Evolutionary conservation across 2,797 vertebrate genomes (phyloP), one percentile per base, ranked within the genome.

Genomic region (Pseudomugil tenellus): DNA sequence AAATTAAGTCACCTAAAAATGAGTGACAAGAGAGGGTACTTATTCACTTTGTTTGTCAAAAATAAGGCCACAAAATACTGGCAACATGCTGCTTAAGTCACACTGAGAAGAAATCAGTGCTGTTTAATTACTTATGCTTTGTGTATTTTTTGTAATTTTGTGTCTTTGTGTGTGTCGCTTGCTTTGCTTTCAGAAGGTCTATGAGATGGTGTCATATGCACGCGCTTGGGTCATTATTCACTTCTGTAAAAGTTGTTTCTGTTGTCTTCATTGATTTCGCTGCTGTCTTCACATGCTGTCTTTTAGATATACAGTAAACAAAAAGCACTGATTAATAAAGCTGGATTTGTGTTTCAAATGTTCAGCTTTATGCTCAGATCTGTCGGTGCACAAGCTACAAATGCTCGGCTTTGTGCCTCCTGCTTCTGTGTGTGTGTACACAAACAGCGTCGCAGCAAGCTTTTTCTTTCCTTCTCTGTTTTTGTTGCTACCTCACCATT

Each of bases 291-390:
- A 71, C 67, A 80, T 53, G 28, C 60, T 49, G 31, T 37, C 75
- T 77, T 85, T 80, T 49, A 83, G 64, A 63, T 25, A 53, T 58
- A 70, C 72, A 77, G 56, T 69, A 80, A 86, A 86, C 62, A 69
- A 71, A 79, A 82, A 68, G 11, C 34, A 28, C 37, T 54, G 78
- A 90, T 87, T 85, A 87, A 84, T 87, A 63, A 83, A 79, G 67
- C 77, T 65, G 85, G 67, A 83, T 87, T 84, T 84, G 82, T 83
- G 14, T 83, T 84, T 85, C 61, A 81, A 76, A 88, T 84, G 82
- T 77, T 85, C 56, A 14, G 67, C 81, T 84, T 88, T 86, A 83
- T 87, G 80, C 72, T 74, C 72, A 51, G 29, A 78, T 87, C 76
- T 90, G 84, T 80, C 80, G 80, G 72, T 74, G 70, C 70, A 0